These are phyloP conservation scores for Garrulus glandarius DNA, from an alignment of 2,797 vertebrate genomes.

Conservation along the genomic window DNA sequence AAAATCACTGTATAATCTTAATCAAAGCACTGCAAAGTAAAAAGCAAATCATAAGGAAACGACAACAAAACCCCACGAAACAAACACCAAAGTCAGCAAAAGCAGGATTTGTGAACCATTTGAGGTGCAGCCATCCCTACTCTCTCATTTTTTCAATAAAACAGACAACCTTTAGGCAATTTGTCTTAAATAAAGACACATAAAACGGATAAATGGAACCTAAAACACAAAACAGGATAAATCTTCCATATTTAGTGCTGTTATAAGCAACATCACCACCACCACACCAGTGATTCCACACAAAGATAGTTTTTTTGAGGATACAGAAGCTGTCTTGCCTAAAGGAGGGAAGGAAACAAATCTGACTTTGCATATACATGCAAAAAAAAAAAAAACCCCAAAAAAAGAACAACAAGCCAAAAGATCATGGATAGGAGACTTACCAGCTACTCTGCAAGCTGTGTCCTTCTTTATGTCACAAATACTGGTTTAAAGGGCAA, in stretches of 20 bases:
- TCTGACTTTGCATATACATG: neutral
- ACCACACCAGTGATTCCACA: neutral
- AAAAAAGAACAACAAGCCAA: no score
- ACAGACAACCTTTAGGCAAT: neutral
- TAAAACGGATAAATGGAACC: neutral
- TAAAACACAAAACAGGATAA: neutral
- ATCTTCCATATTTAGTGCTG: neutral
- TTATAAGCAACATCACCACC: neutral
- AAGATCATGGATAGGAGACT: neutral
- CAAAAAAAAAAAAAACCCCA: neutral
- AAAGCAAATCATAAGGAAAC: neutral
- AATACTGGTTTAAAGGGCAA: slow-evolving; percentile 35
- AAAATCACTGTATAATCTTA: neutral
- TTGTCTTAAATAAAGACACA: neutral
- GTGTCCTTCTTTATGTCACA: neutral
- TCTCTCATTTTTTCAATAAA: neutral
- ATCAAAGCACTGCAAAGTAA: neutral
- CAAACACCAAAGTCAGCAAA: neutral
- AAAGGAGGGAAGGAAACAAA: neutral
- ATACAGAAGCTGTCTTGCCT: neutral
- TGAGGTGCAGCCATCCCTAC: neutral
- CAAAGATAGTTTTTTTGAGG: neutral
- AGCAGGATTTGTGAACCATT: neutral
- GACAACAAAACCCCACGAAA: rapidly evolving
- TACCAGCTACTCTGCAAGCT: neutral